These are phyloP conservation scores for Ataeniobius toweri DNA, from an alignment of 2,797 vertebrate genomes.

Conservation along the genomic window DNA sequence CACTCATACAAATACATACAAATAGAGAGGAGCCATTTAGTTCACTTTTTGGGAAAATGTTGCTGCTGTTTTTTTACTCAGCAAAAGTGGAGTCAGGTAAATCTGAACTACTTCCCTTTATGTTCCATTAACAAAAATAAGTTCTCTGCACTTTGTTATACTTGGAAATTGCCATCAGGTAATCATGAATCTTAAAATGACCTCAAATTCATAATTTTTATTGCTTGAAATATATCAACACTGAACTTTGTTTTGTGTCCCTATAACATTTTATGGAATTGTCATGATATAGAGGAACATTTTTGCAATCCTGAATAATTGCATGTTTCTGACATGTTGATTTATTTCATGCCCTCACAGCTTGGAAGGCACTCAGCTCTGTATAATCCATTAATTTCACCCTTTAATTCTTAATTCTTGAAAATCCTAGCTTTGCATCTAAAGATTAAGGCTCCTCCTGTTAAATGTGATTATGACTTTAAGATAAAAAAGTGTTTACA, in stretches of 20 bases:
- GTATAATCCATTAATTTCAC: constrained; percentile 36
- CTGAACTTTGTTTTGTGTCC: not conserved
- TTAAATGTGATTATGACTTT: constrained; percentile 48
- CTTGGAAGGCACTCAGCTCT: constrained; percentile 23
- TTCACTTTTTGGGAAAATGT: no score
- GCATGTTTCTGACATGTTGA: constrained; percentile 4
- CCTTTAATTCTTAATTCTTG: constrained; percentile 26
- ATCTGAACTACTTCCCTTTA: not conserved
- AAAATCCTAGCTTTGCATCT: constrained; percentile 36
- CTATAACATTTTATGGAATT: not conserved
- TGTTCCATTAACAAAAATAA: not conserved
- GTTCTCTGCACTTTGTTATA: not conserved
- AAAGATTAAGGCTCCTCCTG: constrained; percentile 47
- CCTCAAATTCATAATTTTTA: not conserved
- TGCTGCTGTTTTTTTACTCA: not conserved
- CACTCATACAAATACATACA: no score
- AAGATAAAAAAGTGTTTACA: constrained; percentile 8
- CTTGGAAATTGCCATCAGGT: not conserved
- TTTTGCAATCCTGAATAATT: not conserved
- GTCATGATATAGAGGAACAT: not conserved
- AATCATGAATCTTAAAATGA: not conserved
- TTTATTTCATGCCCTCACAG: constrained; percentile 8
- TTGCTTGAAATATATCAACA: not conserved
- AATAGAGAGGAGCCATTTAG: no score
- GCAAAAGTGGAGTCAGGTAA: not conserved